These are phyloP conservation scores for Malurus cyaneus DNA, from an alignment of 2,113 vertebrate species.

Conservation along the genomic window DNA sequence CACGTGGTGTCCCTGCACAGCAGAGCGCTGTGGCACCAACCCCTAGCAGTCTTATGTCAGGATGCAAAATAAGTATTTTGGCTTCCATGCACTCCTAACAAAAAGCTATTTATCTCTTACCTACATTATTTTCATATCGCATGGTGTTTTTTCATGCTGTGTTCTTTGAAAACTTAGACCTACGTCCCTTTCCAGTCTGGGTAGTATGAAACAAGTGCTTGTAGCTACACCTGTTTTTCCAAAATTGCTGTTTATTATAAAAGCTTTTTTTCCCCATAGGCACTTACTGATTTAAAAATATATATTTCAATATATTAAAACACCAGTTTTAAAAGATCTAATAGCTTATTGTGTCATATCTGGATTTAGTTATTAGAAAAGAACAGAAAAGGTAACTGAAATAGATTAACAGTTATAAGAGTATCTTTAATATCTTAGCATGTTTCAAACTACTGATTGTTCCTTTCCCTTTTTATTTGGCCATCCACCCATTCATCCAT, in stretches of 20 bases:
- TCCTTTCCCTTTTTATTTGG: conserved; percentile 69
- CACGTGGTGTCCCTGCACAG: fast-evolving
- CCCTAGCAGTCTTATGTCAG: neutral
- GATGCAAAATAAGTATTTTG: neutral
- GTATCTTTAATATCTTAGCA: conserved; percentile 39
- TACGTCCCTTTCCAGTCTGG: neutral
- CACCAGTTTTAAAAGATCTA: neutral
- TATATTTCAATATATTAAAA: neutral
- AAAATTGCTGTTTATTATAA: neutral
- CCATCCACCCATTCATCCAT: conserved; percentile 37
- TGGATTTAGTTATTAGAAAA: conserved; percentile 26
- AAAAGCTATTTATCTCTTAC: neutral
- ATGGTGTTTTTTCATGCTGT: neutral
- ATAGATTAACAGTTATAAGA: neutral
- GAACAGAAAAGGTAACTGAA: conserved; percentile 31
- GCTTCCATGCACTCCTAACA: neutral
- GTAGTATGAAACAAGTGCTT: neutral
- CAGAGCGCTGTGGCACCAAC: neutral
- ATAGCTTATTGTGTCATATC: neutral
- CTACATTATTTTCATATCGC: neutral
- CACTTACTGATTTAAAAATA: neutral
- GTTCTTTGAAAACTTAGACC: neutral
- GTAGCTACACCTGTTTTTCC: neutral
- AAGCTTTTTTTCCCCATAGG: neutral
- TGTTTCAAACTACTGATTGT: conserved; percentile 64